These are phyloP conservation scores for Dicranocentrus wangi DNA, from an alignment of 2,888 invertebrate genomes.

Conservation along the genomic window DNA sequence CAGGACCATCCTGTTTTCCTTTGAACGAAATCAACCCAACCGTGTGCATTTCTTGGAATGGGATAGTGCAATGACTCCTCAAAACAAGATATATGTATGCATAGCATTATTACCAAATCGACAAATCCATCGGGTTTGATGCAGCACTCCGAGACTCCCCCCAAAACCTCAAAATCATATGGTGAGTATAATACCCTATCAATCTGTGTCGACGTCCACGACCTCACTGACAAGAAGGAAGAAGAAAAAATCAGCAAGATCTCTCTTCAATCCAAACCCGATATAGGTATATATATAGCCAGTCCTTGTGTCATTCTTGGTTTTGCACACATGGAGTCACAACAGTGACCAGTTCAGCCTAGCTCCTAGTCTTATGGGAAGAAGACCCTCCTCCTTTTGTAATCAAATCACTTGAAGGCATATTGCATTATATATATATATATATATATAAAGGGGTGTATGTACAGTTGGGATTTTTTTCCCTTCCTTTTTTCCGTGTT, in stretches of 20 bases:
- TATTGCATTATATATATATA: not conserved
- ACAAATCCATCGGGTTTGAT: no score
- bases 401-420: conserved; percentile 19
- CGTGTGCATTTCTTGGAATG: no score
- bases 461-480: not conserved
- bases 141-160: no score
- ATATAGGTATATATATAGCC: not conserved
- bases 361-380: not conserved
- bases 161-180: not conserved
- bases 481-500: not conserved
- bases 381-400: not conserved
- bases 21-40: no score
- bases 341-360: not conserved
- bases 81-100: no score
- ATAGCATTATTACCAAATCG: no score
- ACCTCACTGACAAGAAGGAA: not conserved
- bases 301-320: conserved; percentile 8
- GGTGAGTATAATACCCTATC: conserved; percentile 14
- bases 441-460: not conserved
- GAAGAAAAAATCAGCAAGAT: conserved; percentile 20
- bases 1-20: no score
- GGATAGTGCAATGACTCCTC: no score
- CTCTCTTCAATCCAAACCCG: no score
- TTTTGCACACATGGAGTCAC: conserved; percentile 19
- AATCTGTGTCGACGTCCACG: conserved; percentile 37